phyloP scores from a whole-genome alignment of 1,140 invertebrate genomes.

The Paraescarpia echinospica region DNA sequence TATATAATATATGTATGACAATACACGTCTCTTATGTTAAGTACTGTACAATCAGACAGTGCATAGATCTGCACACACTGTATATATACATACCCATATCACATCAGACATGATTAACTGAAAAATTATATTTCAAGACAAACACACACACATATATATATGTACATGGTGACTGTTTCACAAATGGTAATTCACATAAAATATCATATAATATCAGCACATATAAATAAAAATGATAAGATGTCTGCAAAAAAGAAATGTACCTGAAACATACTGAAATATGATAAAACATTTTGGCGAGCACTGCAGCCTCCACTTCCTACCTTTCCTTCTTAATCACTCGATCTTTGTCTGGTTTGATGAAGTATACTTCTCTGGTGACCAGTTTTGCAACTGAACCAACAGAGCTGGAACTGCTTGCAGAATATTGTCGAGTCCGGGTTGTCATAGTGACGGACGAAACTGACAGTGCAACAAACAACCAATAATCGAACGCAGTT shows the following conservation, averaged over 20 bases:
- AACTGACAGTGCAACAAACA: slow-evolving; percentile 21
- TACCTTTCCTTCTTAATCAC: slow-evolving; percentile 70
- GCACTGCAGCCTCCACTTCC: slow-evolving; percentile 29
- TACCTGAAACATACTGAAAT: slow-evolving; percentile 2
- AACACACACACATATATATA: neutral
- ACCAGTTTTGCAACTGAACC: slow-evolving; percentile 17
- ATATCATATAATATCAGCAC: neutral
- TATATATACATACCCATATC: neutral
- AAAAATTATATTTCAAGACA: neutral
- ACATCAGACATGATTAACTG: neutral
- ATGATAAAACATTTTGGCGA: slow-evolving; percentile 21
- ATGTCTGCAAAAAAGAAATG: slow-evolving; percentile 20
- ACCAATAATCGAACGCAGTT: slow-evolving; percentile 75
- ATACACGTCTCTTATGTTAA: neutral
- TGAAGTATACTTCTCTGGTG: slow-evolving; percentile 61
- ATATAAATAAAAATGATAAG: slow-evolving; percentile 6
- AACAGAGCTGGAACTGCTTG: slow-evolving; percentile 31
- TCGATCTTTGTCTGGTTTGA: slow-evolving; percentile 48
- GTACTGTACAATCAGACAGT: neutral
- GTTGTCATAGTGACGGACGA: neutral
- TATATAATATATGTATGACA: no score
- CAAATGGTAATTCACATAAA: neutral
- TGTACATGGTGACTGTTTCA: neutral
- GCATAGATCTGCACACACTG: neutral
- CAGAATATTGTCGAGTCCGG: slow-evolving; percentile 37